These are phyloP conservation scores for Theristicus caerulescens DNA, from an alignment of 2,113 vertebrate species.

Conservation along the genomic window DNA sequence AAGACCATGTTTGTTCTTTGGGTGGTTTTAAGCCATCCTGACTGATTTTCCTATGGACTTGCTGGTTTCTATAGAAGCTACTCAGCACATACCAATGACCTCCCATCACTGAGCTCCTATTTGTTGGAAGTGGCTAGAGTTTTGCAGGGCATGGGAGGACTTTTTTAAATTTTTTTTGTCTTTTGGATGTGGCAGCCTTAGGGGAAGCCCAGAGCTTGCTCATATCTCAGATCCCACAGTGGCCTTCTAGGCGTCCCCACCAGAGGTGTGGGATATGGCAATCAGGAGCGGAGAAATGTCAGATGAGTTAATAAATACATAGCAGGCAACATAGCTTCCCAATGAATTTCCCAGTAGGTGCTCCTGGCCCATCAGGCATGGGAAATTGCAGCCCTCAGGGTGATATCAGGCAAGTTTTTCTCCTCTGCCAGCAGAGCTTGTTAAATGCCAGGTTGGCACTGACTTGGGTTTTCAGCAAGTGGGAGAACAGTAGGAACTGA, in stretches of 20 bases:
- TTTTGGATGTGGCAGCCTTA: not conserved
- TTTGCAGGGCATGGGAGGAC: not conserved
- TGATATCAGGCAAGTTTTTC: not conserved
- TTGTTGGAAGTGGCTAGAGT: not conserved
- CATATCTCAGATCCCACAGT: not conserved
- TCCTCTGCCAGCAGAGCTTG: not conserved
- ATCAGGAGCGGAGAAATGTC: not conserved
- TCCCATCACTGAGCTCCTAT: not conserved
- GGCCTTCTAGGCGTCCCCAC: not conserved
- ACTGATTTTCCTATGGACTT: not conserved
- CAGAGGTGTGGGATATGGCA: not conserved
- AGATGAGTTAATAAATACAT: not conserved
- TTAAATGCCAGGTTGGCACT: not conserved
- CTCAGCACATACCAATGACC: rapidly evolving
- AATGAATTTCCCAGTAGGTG: not conserved
- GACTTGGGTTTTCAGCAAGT: not conserved
- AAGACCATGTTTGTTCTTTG: not conserved
- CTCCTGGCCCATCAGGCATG: not conserved
- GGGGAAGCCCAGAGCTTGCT: not conserved
- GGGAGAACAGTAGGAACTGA: not conserved
- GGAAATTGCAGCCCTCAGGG: not conserved
- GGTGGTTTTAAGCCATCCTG: not conserved
- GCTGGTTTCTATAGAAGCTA: not conserved
- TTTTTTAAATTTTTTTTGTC: not conserved
- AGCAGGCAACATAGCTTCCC: not conserved